Percentiles rank a stretch among this genome's conserved stretches.
Evolutionary conservation across 2,888 invertebrate genomes (phyloP).

Genomic region (Molorchus minor): DNA sequence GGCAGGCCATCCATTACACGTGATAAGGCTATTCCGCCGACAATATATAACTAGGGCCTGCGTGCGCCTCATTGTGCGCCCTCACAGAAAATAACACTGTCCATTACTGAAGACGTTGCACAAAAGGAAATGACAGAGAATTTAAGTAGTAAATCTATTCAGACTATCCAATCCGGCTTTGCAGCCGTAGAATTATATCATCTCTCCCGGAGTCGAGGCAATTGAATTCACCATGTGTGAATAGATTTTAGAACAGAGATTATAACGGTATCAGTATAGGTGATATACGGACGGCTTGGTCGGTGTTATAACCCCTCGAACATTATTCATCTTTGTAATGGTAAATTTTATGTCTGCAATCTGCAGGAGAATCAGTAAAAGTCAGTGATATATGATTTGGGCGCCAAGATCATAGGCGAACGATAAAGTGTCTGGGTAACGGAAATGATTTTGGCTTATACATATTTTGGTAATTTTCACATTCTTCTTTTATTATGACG

Average conservation of each 20-base stretch:
- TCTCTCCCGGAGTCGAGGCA: constrained; percentile 40
- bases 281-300: constrained; percentile 28
- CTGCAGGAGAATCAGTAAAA: constrained; percentile 14
- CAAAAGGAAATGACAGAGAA: constrained; percentile 58
- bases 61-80: constrained; percentile 49
- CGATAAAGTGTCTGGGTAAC: constrained; percentile 15
- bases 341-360: constrained; percentile 18
- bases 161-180: constrained; percentile 47
- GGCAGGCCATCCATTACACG: constrained; percentile 42
- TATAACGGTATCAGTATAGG: constrained; percentile 36
- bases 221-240: constrained; percentile 48
- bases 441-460: constrained; percentile 1
- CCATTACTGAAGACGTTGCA: constrained; percentile 57
- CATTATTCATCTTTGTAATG: constrained; percentile 24
- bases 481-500: not conserved
- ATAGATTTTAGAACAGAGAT: constrained; percentile 50
- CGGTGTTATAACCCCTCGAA: constrained; percentile 15
- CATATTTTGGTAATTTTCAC: not conserved
- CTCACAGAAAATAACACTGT: constrained; percentile 48
- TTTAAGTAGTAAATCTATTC: constrained; percentile 57
- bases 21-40: constrained; percentile 41
- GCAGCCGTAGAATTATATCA: constrained; percentile 38
- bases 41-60: constrained; percentile 43
- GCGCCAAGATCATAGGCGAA: not conserved
- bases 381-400: constrained; percentile 6